phyloP scores from a whole-genome alignment of 2,797 vertebrate genomes.

The Sardinella longiceps region DNA sequence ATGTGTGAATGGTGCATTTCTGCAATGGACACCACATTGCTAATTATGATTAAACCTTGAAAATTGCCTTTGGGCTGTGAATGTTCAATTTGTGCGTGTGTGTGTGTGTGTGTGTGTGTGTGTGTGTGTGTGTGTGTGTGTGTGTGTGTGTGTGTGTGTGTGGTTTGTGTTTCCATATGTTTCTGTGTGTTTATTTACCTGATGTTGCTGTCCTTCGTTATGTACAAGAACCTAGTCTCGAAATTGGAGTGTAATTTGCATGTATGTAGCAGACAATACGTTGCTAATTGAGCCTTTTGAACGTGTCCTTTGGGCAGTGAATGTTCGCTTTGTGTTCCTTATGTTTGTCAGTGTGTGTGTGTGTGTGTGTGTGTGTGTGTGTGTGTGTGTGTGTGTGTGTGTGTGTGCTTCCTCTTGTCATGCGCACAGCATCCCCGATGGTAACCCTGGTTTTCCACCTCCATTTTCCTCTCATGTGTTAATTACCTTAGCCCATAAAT shows the following conservation, averaged over 20 bases:
- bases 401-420: constrained; percentile 39
- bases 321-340: constrained; percentile 6
- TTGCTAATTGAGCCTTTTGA: constrained; percentile 18
- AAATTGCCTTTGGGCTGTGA: not conserved
- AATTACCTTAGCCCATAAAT: constrained; percentile 79
- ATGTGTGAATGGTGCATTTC: too few species aligned
- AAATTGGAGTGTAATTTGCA: not conserved
- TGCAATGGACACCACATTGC: not conserved
- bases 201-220: not conserved
- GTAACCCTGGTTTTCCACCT: constrained; percentile 11
- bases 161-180: too few species aligned
- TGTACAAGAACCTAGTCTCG: not conserved
- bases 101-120: constrained; percentile 3
- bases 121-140: not conserved
- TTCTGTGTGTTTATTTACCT: not conserved
- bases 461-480: constrained; percentile 59
- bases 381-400: constrained; percentile 37
- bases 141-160: not conserved
- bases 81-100: not conserved
- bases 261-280: constrained; percentile 7
- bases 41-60: not conserved
- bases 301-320: constrained; percentile 10
- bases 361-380: constrained; percentile 26
- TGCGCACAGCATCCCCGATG: not conserved
- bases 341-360: constrained; percentile 43